Conservation (phyloP, 2,113 vertebrate species). For the Hippocampus zosterae region DNA sequence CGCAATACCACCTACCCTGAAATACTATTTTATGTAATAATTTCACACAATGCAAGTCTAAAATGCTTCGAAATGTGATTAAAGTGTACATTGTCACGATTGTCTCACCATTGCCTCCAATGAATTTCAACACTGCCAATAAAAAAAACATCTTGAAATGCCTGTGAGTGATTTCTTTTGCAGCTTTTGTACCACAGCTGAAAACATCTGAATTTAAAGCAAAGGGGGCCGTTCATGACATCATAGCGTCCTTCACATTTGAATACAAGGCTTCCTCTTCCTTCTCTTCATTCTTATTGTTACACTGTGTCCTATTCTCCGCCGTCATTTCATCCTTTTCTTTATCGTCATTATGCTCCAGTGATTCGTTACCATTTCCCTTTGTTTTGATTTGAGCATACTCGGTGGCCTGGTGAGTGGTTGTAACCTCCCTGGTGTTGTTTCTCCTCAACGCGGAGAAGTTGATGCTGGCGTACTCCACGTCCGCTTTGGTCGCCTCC, state of each 20-base stretch:
- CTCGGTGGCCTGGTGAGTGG: constrained; percentile 13
- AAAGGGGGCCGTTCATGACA: not conserved
- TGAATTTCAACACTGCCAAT: not conserved
- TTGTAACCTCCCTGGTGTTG: not conserved
- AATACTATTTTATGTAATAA: too few species aligned
- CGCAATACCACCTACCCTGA: too few species aligned
- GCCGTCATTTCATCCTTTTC: not conserved
- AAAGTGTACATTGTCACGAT: not conserved
- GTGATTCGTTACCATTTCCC: not conserved
- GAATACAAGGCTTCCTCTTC: constrained; percentile 20
- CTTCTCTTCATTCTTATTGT: not conserved
- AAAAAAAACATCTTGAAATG: not conserved
- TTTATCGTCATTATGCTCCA: not conserved
- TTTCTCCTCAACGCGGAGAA: constrained; percentile 35
- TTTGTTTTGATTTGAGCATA: constrained; percentile 63
- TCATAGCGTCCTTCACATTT: constrained; percentile 20
- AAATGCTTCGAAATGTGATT: not conserved
- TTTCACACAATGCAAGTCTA: not conserved
- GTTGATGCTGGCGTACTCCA: constrained; percentile 55
- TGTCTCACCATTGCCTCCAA: not conserved
- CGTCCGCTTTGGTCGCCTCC: constrained; percentile 19
- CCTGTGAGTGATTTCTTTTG: not conserved
- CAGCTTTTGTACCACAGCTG: not conserved
- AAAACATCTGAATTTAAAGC: not conserved
- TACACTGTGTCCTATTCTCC: not conserved